Conservation (phyloP, 2,797 vertebrate genomes). For the Clarias laeviceps region DNA sequence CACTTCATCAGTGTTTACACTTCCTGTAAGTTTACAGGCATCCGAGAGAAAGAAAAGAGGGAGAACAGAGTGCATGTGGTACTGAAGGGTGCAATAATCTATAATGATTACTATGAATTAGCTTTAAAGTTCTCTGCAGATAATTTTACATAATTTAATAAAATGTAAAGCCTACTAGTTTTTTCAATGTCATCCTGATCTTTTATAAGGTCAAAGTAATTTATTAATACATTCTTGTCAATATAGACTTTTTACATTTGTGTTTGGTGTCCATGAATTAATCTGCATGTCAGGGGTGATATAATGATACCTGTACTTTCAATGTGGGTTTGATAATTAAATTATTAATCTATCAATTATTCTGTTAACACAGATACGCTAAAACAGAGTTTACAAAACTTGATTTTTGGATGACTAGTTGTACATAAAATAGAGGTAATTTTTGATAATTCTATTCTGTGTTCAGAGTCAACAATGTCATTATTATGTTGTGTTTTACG, state of each 20-base stretch:
- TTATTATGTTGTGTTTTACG: constrained; percentile 38
- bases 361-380: not conserved
- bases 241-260: not conserved
- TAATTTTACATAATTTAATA: not conserved
- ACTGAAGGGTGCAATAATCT: constrained; percentile 22
- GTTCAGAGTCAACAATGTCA: constrained; percentile 27
- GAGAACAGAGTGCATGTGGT: constrained; percentile 10
- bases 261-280: not conserved
- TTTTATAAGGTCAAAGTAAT: not conserved
- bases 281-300: not conserved
- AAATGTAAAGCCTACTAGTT: not conserved
- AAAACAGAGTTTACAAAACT: not conserved
- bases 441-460: not conserved
- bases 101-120: not conserved
- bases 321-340: not conserved
- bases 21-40: constrained; percentile 74
- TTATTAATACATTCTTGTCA: not conserved
- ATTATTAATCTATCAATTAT: too few relatives aligned
- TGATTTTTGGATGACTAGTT: not conserved
- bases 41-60: constrained; percentile 38
- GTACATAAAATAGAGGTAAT: not conserved
- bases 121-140: not conserved
- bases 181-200: not conserved
- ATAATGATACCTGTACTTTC: not conserved
- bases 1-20: constrained; percentile 81